These are phyloP conservation scores for Melanargia galathea DNA, from an alignment of 2,888 invertebrate genomes.

Conservation along the genomic window DNA sequence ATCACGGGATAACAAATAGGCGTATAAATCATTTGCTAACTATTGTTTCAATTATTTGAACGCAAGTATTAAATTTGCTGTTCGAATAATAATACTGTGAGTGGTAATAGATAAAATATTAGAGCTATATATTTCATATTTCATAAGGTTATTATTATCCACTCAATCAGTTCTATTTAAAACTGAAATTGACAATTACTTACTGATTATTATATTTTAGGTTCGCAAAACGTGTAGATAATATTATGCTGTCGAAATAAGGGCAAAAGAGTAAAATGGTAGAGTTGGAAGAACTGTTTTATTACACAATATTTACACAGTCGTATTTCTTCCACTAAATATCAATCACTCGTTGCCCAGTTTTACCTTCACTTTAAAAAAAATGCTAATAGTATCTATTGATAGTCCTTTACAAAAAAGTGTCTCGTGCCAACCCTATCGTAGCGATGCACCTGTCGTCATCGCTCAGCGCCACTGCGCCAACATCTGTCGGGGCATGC, in stretches of 20 bases:
- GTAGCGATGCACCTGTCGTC: slow-evolving; percentile 66
- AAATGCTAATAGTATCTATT: too few species aligned
- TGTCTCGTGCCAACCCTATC: slow-evolving; percentile 58
- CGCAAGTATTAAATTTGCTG: slow-evolving; percentile 1
- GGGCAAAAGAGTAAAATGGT: too few species aligned
- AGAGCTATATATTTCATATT: slow-evolving; percentile 23
- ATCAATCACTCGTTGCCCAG: not conserved
- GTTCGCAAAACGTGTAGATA: too few species aligned
- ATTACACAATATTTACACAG: not conserved
- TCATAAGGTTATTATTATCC: slow-evolving; percentile 19
- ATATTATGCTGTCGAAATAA: too few species aligned
- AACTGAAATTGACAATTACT: slow-evolving; percentile 6
- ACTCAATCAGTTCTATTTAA: slow-evolving; percentile 20
- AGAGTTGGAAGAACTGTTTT: too few species aligned
- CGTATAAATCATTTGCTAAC: slow-evolving; percentile 34
- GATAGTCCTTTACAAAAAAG: not conserved
- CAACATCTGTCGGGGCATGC: slow-evolving; percentile 72
- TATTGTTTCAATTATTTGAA: slow-evolving; percentile 16
- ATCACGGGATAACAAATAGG: slow-evolving; percentile 32
- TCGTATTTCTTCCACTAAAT: not conserved
- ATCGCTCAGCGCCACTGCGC: slow-evolving; percentile 68
- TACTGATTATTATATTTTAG: not conserved
- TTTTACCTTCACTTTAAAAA: too few species aligned
- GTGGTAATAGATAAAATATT: slow-evolving; percentile 20
- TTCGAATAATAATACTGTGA: slow-evolving; percentile 7